Percentiles rank a stretch among this genome's conserved stretches.
These are phyloP conservation scores for Limanda limanda DNA, from an alignment of 2,113 vertebrate genomes.

Conservation along the genomic window DNA sequence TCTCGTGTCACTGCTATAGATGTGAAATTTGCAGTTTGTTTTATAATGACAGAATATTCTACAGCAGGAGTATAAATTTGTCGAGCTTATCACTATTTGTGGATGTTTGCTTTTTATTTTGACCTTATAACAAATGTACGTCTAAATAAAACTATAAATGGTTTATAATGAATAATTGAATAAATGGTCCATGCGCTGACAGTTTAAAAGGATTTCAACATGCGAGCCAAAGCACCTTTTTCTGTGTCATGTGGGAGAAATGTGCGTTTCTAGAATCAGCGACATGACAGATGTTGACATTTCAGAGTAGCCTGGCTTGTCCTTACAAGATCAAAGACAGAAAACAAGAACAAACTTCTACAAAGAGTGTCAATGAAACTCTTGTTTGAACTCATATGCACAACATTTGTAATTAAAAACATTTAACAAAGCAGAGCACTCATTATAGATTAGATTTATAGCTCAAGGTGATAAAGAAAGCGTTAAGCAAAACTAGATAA, in stretches of 20 bases:
- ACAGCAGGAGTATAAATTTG: background rate
- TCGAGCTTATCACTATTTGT: background rate
- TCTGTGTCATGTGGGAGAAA: background rate
- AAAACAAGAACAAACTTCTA: background rate
- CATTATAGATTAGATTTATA: background rate
- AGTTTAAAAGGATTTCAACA: conserved; percentile 50
- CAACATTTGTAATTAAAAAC: background rate
- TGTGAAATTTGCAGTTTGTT: too few relatives aligned
- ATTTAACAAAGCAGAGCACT: background rate
- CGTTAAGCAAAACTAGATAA: conserved; percentile 29
- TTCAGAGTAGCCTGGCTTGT: background rate
- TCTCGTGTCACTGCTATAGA: background rate
- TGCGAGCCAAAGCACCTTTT: background rate
- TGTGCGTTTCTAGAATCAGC: background rate
- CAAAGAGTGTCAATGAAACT: background rate
- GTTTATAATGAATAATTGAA: conserved; percentile 23
- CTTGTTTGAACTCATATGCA: background rate
- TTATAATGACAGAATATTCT: background rate
- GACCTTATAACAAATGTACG: background rate
- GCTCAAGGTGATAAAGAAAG: conserved; percentile 12
- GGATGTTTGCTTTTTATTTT: background rate
- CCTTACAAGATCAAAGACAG: background rate
- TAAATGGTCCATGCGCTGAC: conserved; percentile 11
- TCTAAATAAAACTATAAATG: conserved; percentile 19
- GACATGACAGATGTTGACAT: conserved; percentile 7